Conservation (phyloP, 1,140 invertebrate species). For the Drosophila funebris region DNA sequence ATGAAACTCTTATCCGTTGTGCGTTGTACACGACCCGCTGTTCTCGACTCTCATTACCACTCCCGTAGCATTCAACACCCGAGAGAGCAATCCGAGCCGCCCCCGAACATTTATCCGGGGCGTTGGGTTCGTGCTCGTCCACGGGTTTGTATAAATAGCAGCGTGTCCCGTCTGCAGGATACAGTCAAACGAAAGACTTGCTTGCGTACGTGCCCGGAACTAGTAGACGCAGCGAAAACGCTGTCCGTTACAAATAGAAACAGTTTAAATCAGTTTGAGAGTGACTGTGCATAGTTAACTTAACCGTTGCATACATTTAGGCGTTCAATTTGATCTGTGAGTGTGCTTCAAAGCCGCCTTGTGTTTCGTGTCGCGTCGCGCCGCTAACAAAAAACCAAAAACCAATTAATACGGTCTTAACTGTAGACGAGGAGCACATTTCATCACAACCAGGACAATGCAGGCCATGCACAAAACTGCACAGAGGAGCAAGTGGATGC, state of each 20-base stretch:
- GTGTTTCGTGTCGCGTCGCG: slow-evolving; percentile 18
- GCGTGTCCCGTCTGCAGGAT: slow-evolving; percentile 39
- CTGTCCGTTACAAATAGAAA: slow-evolving; percentile 33
- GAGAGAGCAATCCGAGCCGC: slow-evolving; percentile 29
- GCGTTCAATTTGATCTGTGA: slow-evolving; percentile 28
- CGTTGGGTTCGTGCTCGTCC: slow-evolving; percentile 2
- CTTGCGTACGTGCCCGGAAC: slow-evolving; percentile 26
- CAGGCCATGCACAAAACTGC: slow-evolving; percentile 71
- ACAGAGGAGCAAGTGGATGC: slow-evolving; percentile 60
- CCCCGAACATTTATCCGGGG: slow-evolving; percentile 46
- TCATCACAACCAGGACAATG: slow-evolving; percentile 37
- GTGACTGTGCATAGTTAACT: slow-evolving; percentile 20
- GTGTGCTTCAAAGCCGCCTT: slow-evolving; percentile 3
- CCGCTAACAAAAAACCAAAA: slow-evolving; percentile 10
- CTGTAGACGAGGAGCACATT: not conserved
- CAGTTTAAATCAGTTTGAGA: slow-evolving; percentile 28
- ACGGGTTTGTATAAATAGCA: slow-evolving; percentile 61
- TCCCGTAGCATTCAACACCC: not conserved
- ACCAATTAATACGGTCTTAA: slow-evolving; percentile 38
- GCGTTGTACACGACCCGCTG: not conserved
- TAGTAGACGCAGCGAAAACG: slow-evolving; percentile 17
- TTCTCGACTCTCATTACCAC: slow-evolving; percentile 6
- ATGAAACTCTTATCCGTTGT: slow-evolving; percentile 28
- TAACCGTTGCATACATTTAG: slow-evolving; percentile 36
- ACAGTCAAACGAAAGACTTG: slow-evolving; percentile 74